Evolutionary conservation across 2,888 invertebrate genomes (phyloP).

Genomic region (Pinctada fucata): DNA sequence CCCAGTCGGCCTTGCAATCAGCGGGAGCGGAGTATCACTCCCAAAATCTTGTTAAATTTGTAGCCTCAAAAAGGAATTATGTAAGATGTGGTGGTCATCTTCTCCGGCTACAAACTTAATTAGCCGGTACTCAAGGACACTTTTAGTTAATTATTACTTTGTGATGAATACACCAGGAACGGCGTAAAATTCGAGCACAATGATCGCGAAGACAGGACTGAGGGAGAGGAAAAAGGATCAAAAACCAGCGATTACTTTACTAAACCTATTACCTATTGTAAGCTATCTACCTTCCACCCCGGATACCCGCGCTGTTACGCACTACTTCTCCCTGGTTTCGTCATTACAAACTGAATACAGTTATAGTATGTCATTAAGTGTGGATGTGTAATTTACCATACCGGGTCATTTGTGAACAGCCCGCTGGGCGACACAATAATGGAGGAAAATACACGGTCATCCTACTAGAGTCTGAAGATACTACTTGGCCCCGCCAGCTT

Average conservation of each 20-base stretch:
- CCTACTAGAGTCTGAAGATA: background rate
- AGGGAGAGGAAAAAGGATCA: background rate
- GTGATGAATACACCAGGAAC: conserved; percentile 25
- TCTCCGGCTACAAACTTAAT: conserved; percentile 7
- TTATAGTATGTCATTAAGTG: background rate
- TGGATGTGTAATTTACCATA: background rate
- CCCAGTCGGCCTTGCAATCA: too few species aligned
- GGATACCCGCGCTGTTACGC: conserved; percentile 14
- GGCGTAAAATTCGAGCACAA: conserved; percentile 21
- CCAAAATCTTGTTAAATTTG: conserved; percentile 27
- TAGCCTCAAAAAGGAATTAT: conserved; percentile 19
- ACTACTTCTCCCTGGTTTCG: conserved; percentile 1
- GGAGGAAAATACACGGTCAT: background rate
- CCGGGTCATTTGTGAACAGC: background rate
- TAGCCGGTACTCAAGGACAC: conserved; percentile 14
- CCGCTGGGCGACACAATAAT: background rate
- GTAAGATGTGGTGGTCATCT: conserved; percentile 1
- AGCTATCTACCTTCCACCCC: background rate
- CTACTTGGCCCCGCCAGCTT: too few species aligned
- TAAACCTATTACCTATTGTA: conserved; percentile 30
- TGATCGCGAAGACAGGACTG: conserved; percentile 10
- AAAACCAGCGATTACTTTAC: conserved; percentile 19
- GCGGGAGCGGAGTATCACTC: background rate
- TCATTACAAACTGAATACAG: conserved; percentile 2
- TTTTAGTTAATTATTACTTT: conserved; percentile 9